Base-by-base conservation (phyloP, 1,140 invertebrate genomes). In the Cyclargus thomasi region DNA sequence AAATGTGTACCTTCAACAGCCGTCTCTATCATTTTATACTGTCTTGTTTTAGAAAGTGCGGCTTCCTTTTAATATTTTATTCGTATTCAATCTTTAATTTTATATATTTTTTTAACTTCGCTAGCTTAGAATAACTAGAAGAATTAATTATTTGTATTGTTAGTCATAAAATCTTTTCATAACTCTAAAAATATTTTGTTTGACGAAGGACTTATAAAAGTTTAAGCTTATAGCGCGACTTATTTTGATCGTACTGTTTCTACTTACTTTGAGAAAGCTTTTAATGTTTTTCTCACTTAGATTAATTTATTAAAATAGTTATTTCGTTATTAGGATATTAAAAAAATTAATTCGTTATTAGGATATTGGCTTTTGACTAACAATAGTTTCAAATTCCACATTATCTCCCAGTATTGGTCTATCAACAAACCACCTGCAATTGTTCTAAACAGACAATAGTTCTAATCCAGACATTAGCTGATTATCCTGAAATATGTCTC, bases 11-110 rank as follows among this genome's bases (percentile, higher is more conserved):
- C 21, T 57, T 65, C 55, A 29, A 57, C 64, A 55, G 22, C 53
- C 29, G 53, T 53, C 64, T 65, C 21, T 57, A 57, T 65, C 20
- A 65, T 16, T 65, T 57, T 65, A 65, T 65, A 29, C 57, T 65
- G 22, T 47, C 39, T 47, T 8, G 39, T 47, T 47, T 29, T 47
- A 47, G 39, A 47, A 47, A 47, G 39, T 47, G 14, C 14, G 11
- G 39, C 6, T 47, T 47, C 11, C 39, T 47, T 16, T 8, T 47
- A 47, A 47, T 47, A 47, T 47, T 47, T 47, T 16, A 47, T 47
- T 47, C 39, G 14, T 47, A 47, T 0, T 47, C 0, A 47, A 47
- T 47, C 39, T 8, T 47, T 14, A 47, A 47, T 4, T 14, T 47
- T 47, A 47, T 47, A 14, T 47, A 47, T 47, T 0, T 47, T 29